Evolutionary conservation across 2,797 vertebrate species (phyloP).

Genomic region (Spondyliosoma cantharus): DNA sequence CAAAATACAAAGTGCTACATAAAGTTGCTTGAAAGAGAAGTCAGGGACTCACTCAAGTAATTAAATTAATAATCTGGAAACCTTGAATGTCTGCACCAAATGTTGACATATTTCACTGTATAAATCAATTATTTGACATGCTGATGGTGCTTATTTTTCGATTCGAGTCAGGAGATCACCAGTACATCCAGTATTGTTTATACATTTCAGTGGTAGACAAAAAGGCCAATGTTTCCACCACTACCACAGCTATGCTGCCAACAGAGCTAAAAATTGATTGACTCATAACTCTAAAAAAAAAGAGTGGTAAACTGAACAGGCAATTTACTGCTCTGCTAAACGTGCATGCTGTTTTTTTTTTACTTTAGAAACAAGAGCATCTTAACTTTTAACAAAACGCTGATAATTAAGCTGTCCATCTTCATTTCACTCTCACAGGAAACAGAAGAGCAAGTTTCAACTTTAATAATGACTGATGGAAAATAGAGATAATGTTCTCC

Average conservation of each 20-base stretch:
- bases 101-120: background rate
- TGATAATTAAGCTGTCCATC: background rate
- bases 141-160: background rate
- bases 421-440: background rate
- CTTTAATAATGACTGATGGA: constrained; percentile 2
- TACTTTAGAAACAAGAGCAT: background rate
- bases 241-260: background rate
- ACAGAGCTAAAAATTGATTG: background rate
- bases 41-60: background rate
- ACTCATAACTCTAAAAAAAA: background rate
- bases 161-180: background rate
- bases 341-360: background rate
- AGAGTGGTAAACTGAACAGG: background rate
- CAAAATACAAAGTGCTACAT: no score
- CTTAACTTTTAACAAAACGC: background rate
- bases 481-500: constrained; percentile 23
- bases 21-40: background rate
- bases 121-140: background rate
- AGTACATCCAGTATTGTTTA: background rate
- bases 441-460: background rate
- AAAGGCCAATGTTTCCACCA: background rate
- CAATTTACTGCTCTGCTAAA: background rate
- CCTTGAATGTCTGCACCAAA: constrained; percentile 4
- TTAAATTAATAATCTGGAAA: constrained; percentile 6
- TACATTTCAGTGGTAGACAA: background rate